These are phyloP conservation scores for Hybos culiciformis DNA, from an alignment of 2,888 invertebrate species.

Conservation along the genomic window DNA sequence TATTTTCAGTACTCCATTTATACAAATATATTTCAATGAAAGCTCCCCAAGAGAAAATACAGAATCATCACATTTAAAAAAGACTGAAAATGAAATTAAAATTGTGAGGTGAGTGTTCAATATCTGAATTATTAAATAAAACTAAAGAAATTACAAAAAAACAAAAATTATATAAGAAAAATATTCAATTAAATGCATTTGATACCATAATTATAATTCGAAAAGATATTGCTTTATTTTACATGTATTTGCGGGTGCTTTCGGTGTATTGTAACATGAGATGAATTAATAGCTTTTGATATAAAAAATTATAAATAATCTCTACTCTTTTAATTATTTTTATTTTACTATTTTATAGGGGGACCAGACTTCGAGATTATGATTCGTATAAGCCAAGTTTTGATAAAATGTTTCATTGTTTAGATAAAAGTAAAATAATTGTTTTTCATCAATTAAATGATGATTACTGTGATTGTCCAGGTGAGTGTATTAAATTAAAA, in stretches of 20 bases:
- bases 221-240: too few relatives aligned
- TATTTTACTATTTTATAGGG: constrained; percentile 21
- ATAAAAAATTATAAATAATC: not conserved
- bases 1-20: constrained; percentile 12
- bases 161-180: too few relatives aligned
- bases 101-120: constrained; percentile 10
- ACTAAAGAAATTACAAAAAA: not conserved
- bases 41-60: constrained; percentile 14
- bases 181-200: too few relatives aligned
- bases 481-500: too few relatives aligned
- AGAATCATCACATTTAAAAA: constrained; percentile 21
- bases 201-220: not conserved
- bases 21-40: constrained; percentile 13
- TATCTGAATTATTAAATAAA: too few relatives aligned
- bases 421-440: constrained; percentile 37
- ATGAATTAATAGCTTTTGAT: not conserved
- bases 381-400: constrained; percentile 36
- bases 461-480: constrained; percentile 74
- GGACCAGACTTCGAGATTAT: constrained; percentile 34
- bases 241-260: too few relatives aligned
- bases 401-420: constrained; percentile 36
- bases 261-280: too few relatives aligned
- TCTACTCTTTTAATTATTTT: not conserved
- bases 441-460: constrained; percentile 54
- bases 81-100: constrained; percentile 18